Conservation (phyloP, 2,888 invertebrate species). For the Agapetus fuscipes region DNA sequence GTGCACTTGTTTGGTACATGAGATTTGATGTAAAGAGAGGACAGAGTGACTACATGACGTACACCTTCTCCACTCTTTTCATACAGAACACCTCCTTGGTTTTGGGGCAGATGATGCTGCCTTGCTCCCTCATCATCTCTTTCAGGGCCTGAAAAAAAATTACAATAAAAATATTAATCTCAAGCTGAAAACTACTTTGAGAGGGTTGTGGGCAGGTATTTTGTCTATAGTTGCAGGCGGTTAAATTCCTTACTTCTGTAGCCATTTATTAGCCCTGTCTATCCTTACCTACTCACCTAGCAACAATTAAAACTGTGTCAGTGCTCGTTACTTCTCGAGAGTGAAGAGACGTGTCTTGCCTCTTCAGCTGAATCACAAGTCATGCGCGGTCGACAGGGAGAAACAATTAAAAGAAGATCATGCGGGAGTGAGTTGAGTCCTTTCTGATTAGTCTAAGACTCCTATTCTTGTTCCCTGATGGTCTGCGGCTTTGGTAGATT, state of each 20-base stretch:
- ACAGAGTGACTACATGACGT: constrained; percentile 65
- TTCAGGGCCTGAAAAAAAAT: constrained; percentile 61
- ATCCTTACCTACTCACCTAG: no score
- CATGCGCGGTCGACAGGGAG: no score
- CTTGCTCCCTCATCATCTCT: constrained; percentile 90
- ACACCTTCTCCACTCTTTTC: constrained; percentile 93
- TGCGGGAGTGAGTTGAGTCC: no score
- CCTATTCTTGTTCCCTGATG: no score
- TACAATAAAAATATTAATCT: neutral
- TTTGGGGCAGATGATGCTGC: constrained; percentile 86
- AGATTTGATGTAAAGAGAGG: neutral
- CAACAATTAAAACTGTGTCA: neutral
- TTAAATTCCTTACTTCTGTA: no score
- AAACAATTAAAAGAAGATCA: no score
- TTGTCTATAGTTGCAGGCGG: no score
- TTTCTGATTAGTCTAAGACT: no score
- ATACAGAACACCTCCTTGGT: constrained; percentile 87
- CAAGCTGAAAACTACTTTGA: neutral
- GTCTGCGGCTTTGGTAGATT: no score
- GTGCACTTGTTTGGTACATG: neutral
- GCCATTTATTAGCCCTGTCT: no score
- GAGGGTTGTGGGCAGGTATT: neutral
- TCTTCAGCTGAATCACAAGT: no score
- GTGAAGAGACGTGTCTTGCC: no score
- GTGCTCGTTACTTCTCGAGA: neutral